Conservation (phyloP, 2,797 vertebrate species). For the Syndactyla subalaris region DNA sequence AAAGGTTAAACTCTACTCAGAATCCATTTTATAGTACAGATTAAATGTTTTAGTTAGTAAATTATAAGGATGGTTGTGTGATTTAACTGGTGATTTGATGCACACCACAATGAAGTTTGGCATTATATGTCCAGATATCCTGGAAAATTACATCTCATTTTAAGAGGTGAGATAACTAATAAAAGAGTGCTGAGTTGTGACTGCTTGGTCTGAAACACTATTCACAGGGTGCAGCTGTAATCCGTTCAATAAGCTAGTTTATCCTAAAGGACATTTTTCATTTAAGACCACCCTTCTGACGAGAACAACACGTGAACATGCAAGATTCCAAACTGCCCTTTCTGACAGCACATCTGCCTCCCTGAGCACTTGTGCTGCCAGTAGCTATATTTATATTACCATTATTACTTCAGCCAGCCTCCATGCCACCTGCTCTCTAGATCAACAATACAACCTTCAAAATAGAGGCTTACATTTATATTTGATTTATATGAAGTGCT, state of each 20-base stretch:
- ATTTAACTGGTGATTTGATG: background rate
- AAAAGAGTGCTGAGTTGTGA: conserved; percentile 4
- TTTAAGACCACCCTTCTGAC: background rate
- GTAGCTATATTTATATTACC: background rate
- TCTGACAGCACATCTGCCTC: background rate
- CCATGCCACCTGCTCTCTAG: conserved; percentile 20
- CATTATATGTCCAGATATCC: background rate
- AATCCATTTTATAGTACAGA: background rate
- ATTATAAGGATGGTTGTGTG: background rate
- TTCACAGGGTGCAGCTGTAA: conserved; percentile 29
- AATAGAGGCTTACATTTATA: background rate
- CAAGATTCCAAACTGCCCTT: background rate
- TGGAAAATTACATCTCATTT: background rate
- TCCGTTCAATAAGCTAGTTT: background rate
- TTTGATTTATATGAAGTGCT: background rate
- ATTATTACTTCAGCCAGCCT: background rate
- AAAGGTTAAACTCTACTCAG: background rate
- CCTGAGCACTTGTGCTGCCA: conserved; percentile 10
- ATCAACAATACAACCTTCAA: conserved; percentile 15
- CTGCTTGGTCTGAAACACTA: background rate
- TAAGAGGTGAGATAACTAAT: conserved; percentile 3
- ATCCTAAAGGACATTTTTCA: conserved; percentile 9
- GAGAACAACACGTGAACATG: background rate
- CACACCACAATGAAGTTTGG: background rate
- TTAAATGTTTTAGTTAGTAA: background rate